These are phyloP conservation scores for Xenopus petersii DNA, from an alignment of 2,797 vertebrate species.

Conservation along the genomic window DNA sequence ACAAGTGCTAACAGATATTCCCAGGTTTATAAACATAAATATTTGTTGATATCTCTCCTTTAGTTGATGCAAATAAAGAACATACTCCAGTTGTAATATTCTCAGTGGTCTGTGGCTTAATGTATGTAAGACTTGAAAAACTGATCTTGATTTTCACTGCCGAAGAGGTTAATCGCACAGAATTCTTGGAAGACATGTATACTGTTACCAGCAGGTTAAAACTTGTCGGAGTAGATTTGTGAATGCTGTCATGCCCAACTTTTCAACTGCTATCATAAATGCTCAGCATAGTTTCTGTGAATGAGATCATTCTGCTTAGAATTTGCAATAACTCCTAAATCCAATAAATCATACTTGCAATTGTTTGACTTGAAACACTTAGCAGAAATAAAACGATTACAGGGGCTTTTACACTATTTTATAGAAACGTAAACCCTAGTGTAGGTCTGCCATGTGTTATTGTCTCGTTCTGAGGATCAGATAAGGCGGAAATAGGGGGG, in stretches of 20 bases:
- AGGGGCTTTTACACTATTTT: not conserved
- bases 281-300: slow-evolving; percentile 30
- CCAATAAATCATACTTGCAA: not conserved
- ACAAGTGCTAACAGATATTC: too few species aligned
- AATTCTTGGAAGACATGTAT: slow-evolving; percentile 34
- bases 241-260: slow-evolving; percentile 39
- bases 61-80: too few species aligned
- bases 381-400: not conserved
- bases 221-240: slow-evolving; percentile 42
- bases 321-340: slow-evolving; percentile 8
- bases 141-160: slow-evolving; percentile 1
- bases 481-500: too few species aligned
- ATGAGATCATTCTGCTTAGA: slow-evolving; percentile 37
- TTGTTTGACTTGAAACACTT: not conserved
- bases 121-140: too few species aligned
- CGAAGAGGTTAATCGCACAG: slow-evolving; percentile 27
- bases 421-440: not conserved
- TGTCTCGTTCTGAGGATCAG: too few species aligned
- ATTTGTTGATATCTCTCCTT: too few species aligned
- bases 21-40: too few species aligned
- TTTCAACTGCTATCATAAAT: slow-evolving; percentile 21
- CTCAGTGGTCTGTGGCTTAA: too few species aligned
- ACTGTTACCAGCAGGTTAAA: slow-evolving; percentile 26
- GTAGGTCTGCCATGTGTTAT: too few species aligned
- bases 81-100: too few species aligned